Percentiles rank a stretch among this genome's conserved stretches.
phyloP scores from a whole-genome alignment of 2,797 vertebrate species.

The Karalla daura region DNA sequence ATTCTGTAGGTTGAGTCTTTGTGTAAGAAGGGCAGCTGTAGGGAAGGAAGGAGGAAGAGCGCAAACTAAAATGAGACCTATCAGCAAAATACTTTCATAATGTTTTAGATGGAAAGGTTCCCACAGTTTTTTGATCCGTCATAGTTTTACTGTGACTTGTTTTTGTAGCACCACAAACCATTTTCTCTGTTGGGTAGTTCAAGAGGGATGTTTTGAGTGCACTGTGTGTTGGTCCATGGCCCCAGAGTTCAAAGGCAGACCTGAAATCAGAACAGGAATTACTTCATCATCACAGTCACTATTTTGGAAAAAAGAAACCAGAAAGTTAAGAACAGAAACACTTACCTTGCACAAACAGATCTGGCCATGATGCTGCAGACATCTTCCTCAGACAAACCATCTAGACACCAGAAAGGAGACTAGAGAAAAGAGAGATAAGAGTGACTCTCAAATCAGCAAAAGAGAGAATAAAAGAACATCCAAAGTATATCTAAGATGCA shows the following conservation, averaged over 20 bases:
- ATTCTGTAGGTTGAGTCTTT: slow-evolving; percentile 93
- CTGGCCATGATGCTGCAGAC: slow-evolving; percentile 90
- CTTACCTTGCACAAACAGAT: slow-evolving; percentile 99
- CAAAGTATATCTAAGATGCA: neutral
- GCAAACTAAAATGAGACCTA: neutral
- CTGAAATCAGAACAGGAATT: slow-evolving; percentile 70
- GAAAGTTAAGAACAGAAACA: slow-evolving; percentile 4
- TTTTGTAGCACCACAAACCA: slow-evolving; percentile 81
- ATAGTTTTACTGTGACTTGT: neutral
- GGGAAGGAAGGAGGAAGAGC: slow-evolving; percentile 16
- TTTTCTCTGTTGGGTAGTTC: slow-evolving; percentile 87
- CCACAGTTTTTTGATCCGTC: neutral
- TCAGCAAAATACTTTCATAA: neutral
- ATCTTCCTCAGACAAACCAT: slow-evolving; percentile 90
- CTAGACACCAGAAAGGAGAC: slow-evolving; percentile 96
- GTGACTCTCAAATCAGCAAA: neutral
- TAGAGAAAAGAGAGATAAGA: slow-evolving; percentile 53
- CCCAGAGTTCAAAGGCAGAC: slow-evolving; percentile 97
- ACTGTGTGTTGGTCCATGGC: slow-evolving; percentile 87
- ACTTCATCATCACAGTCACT: neutral
- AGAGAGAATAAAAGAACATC: neutral
- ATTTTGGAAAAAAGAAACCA: neutral
- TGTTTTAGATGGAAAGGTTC: neutral
- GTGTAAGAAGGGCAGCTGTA: slow-evolving; percentile 89
- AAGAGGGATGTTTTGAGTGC: slow-evolving; percentile 90